Percentiles rank a stretch among this genome's conserved stretches.
Conservation (phyloP, 2,888 invertebrate species). For the Drosophila meridiana region DNA sequence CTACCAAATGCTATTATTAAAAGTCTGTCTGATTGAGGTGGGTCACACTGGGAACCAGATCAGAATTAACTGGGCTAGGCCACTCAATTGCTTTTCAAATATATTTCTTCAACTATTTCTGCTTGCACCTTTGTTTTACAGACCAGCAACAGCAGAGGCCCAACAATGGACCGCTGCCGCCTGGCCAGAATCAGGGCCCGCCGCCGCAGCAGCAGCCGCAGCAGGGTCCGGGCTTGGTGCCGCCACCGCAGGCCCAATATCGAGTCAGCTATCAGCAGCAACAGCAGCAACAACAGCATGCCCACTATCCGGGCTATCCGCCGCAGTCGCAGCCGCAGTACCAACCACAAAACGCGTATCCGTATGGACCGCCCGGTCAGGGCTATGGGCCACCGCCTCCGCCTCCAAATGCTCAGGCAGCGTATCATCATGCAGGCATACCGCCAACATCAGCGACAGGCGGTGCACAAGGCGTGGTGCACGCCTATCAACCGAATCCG, state of each 20-base stretch:
- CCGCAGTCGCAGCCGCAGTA: conserved; percentile 86
- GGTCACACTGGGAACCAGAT: background rate
- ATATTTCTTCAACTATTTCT: background rate
- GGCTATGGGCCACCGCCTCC: conserved; percentile 87
- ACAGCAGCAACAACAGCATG: conserved; percentile 86
- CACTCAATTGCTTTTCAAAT: background rate
- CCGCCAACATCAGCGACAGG: conserved; percentile 83
- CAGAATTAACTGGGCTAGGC: background rate
- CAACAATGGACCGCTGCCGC: conserved; percentile 83
- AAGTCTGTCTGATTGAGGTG: background rate
- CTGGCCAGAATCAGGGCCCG: conserved; percentile 66
- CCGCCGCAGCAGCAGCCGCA: conserved; percentile 84
- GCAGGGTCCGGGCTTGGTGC: conserved; percentile 86
- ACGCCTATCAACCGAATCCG: conserved; percentile 86
- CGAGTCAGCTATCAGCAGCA: conserved; percentile 86
- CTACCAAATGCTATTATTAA: background rate
- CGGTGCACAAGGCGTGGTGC: conserved; percentile 82
- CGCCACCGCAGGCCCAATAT: conserved; percentile 87
- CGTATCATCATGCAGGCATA: conserved; percentile 86
- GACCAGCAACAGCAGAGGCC: conserved; percentile 87
- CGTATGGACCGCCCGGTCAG: conserved; percentile 85
- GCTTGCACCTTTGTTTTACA: conserved; percentile 33
- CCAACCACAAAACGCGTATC: conserved; percentile 87
- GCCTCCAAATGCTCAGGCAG: conserved; percentile 86
- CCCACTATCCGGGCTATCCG: conserved; percentile 86